phyloP scores from a whole-genome alignment of 2,888 invertebrate species.

The Caenorhabditis drosophilae region DNA sequence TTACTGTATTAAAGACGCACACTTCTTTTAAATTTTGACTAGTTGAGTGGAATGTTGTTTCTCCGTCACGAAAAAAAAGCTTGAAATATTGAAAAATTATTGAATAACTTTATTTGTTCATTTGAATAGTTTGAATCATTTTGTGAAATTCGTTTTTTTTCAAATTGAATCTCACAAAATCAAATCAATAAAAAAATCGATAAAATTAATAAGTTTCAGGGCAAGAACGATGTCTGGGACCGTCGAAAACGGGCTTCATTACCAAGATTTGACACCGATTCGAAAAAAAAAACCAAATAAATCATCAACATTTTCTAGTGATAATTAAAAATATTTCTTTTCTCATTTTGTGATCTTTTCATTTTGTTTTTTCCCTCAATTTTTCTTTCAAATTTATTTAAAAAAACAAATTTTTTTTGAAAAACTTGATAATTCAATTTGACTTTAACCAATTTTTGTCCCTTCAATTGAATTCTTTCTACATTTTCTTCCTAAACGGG shows the following conservation, averaged over 20 bases:
- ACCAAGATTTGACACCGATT: conserved; percentile 26
- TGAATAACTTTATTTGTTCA: not conserved
- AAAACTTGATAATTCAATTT: too few species aligned
- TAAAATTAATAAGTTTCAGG: conserved; percentile 40
- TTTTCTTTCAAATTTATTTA: not conserved
- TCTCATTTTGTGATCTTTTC: too few species aligned
- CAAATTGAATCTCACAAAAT: not conserved
- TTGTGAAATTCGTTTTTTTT: not conserved
- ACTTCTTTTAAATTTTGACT: too few species aligned
- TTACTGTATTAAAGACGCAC: too few species aligned
- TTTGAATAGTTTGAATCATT: not conserved
- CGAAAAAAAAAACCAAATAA: conserved; percentile 11
- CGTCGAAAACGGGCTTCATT: conserved; percentile 43
- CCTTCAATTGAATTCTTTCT: too few species aligned
- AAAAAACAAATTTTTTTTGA: not conserved
- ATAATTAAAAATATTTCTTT: too few species aligned
- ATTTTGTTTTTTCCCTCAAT: not conserved
- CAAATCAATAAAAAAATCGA: not conserved
- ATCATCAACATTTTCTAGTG: too few species aligned
- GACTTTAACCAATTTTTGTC: too few species aligned
- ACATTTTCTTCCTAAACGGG: too few species aligned
- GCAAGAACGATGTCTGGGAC: conserved; percentile 49
- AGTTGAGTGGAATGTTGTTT: too few species aligned
- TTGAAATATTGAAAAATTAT: too few species aligned
- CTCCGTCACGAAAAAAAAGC: too few species aligned